Percentiles rank a stretch among this genome's conserved stretches.
Conservation (phyloP, 2,113 vertebrate genomes). For the Bubalus kerabau region DNA sequence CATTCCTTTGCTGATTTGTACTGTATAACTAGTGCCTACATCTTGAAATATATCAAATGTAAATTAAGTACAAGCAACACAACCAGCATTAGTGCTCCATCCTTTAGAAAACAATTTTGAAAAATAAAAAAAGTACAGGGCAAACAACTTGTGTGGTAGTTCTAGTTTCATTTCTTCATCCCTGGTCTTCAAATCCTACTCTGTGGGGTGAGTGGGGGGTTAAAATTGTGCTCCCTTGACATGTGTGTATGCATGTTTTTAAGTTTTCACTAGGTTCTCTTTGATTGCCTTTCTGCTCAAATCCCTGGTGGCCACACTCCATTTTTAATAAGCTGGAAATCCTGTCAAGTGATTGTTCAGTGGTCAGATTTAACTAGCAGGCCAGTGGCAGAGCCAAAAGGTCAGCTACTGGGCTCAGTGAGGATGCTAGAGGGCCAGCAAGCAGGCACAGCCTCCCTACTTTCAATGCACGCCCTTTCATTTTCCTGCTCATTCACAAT, state of each 20-base stretch:
- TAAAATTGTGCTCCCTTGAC: constrained; percentile 15
- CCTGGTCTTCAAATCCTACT: constrained; percentile 36
- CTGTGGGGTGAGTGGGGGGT: constrained; percentile 35
- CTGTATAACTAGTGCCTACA: constrained; percentile 32
- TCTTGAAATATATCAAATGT: constrained; percentile 48
- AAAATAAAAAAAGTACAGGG: background rate
- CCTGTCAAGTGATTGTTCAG: constrained; percentile 53
- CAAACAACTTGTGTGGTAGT: background rate
- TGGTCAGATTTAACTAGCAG: constrained; percentile 54
- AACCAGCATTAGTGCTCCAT: constrained; percentile 22
- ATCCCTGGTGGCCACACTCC: constrained; percentile 30
- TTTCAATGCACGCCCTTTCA: constrained; percentile 4
- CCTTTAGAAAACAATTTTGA: constrained; percentile 36
- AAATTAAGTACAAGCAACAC: constrained; percentile 41
- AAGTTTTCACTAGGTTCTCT: constrained; percentile 53
- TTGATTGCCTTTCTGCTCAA: constrained; percentile 31
- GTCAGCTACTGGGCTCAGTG: constrained; percentile 1
- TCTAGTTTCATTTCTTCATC: background rate
- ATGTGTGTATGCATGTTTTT: background rate
- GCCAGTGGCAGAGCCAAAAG: constrained; percentile 47
- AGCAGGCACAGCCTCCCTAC: constrained; percentile 2
- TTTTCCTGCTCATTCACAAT: constrained; percentile 17
- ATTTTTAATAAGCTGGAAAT: constrained; percentile 63
- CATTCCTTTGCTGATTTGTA: constrained; percentile 31
- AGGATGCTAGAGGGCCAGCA: constrained; percentile 40